These are phyloP conservation scores for Eleginops maclovinus DNA, from an alignment of 2,113 vertebrate genomes.

Conservation along the genomic window DNA sequence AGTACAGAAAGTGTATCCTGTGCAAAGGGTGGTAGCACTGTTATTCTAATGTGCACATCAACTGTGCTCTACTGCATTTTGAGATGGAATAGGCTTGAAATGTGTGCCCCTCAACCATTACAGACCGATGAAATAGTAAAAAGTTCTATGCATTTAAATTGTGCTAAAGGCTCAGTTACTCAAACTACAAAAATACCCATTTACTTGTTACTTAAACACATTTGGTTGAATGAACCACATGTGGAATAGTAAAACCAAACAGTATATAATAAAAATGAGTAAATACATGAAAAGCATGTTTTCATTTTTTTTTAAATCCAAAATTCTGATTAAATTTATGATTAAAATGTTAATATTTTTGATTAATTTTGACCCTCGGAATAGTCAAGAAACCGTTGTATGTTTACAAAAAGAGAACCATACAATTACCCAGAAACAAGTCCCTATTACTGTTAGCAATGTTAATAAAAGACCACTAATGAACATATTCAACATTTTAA, in stretches of 20 bases:
- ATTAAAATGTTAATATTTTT: not conserved
- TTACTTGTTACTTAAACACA: not conserved
- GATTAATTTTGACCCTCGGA: not conserved
- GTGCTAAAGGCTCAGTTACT: not conserved
- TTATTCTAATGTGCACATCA: not conserved
- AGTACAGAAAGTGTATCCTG: conserved; percentile 8
- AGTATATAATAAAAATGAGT: no score
- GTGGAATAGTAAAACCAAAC: not conserved
- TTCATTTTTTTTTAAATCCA: no score
- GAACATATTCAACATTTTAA: not conserved
- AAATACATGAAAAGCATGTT: not conserved
- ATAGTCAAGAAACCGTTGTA: not conserved
- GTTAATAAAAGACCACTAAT: not conserved
- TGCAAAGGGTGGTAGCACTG: not conserved
- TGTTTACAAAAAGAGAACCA: not conserved
- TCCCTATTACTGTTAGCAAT: not conserved
- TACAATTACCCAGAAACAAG: not conserved
- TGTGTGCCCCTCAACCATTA: not conserved
- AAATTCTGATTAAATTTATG: not conserved
- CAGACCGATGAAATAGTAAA: not conserved
- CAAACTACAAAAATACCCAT: not conserved
- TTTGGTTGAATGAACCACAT: not conserved
- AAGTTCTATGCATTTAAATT: not conserved
- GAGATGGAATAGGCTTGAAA: not conserved
- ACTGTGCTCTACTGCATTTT: not conserved